Evolutionary conservation across 2,888 invertebrate genomes (phyloP).

Genomic region (Darwinula stevensoni): DNA sequence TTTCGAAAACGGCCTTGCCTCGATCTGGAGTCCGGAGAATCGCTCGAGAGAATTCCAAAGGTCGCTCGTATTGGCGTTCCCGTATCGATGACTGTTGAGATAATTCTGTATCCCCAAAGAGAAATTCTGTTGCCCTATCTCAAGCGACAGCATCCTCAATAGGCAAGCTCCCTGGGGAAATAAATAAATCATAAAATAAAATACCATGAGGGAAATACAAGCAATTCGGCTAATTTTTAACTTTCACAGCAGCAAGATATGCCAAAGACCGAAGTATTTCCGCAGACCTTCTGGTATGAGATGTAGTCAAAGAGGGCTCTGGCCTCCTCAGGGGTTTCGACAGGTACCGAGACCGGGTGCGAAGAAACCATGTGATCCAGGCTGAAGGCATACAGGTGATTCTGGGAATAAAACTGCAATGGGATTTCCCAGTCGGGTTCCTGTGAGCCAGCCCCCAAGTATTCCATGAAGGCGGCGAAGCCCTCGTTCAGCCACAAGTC

Average conservation of each 20-base stretch:
- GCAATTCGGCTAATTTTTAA: too few species aligned
- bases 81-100: constrained; percentile 31
- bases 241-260: too few species aligned
- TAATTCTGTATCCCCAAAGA: constrained; percentile 33
- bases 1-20: too few species aligned
- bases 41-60: constrained; percentile 37
- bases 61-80: constrained; percentile 44
- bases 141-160: constrained; percentile 35
- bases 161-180: constrained; percentile 31
- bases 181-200: too few species aligned
- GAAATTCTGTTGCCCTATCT: constrained; percentile 29
- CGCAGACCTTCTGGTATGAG: neutral
- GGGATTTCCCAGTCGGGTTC: constrained; percentile 15
- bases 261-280: too few species aligned
- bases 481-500: constrained; percentile 20
- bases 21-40: too few species aligned
- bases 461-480: constrained; percentile 18
- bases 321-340: neutral
- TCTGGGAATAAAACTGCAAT: neutral
- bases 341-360: neutral
- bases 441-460: constrained; percentile 12
- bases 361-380: neutral
- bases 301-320: neutral
- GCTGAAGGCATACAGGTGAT: neutral
- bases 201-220: too few species aligned